Base-by-base conservation (phyloP, 2,797 vertebrate species). In the Apodemus agrarius region DNA sequence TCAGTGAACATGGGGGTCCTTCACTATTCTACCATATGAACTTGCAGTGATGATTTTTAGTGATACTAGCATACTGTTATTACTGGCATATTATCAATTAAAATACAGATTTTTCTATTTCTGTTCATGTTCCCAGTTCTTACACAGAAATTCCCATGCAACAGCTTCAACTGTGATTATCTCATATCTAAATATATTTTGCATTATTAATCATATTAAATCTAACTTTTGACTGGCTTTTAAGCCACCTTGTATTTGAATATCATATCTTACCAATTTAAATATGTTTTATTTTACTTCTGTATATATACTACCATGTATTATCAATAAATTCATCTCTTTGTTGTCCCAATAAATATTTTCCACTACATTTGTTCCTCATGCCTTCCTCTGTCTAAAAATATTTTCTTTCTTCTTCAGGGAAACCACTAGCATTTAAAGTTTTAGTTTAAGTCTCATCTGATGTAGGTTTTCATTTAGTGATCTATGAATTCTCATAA, bases 21-120 rank as follows among this genome's bases (percentile, higher is more conserved):
- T 80, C 21, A 82, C 57, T 67, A 61, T 75, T 94, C 52, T 85
- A 46, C 61, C 29, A 89, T 9, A 74, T 59, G 80, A 96, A 93
- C 24, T 52, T 95, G 52, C 85, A 92, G 89, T 75, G 37, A 59
- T 92, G 31, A 16, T 82, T 52, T 52, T 63, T 82, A 59, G 26
- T 54, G 65, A 34, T 46, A 46, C 9, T 84, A 46, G 17, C 34
- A 65, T 65, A 84, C 34, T 84, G 31, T 34, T 34, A 46, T 4
- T 3, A 85, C 31, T 40, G 49, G 46, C 61, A 49, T 46, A 49
- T 85, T 65, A 49, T 85, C 1, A 4, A 67, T 85, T 85, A 67
- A 85, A 65, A 85, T 67, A 49, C 19, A 12, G 29, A 85, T 49
- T 34, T 61, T 65, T 84, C 40, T 31, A 26, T 22, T 49, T 85